Conservation (phyloP, 1,140 invertebrate species). For the Lordiphosa clarofinis region DNA sequence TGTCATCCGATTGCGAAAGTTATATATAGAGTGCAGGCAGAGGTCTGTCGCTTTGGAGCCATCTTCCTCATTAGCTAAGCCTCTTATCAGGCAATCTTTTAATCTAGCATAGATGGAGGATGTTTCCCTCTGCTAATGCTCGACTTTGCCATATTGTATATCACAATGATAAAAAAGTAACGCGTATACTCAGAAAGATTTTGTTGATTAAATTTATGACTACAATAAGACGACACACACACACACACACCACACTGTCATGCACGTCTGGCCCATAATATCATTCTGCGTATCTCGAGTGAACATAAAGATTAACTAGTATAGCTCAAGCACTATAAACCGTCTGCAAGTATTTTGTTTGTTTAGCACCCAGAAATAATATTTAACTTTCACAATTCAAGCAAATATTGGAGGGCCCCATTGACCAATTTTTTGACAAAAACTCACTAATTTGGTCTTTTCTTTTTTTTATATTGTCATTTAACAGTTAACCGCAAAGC, state of each 20-base stretch:
- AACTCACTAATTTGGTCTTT: constrained; percentile 47
- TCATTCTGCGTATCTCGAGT: constrained; percentile 27
- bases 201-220: constrained; percentile 74
- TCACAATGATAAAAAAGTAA: constrained; percentile 32
- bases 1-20: constrained; percentile 9
- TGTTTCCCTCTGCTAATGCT: constrained; percentile 6
- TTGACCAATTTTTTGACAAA: constrained; percentile 21
- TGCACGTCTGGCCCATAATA: constrained; percentile 31
- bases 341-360: constrained; percentile 30
- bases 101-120: constrained; percentile 24
- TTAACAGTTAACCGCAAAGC: constrained; percentile 24
- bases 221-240: constrained; percentile 36
- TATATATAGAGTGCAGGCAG: not conserved
- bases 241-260: not conserved
- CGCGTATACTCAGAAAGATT: constrained; percentile 22
- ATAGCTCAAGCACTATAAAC: constrained; percentile 11
- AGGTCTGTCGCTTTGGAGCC: not conserved
- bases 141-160: constrained; percentile 20
- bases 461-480: too few species aligned
- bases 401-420: constrained; percentile 22
- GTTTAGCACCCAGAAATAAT: constrained; percentile 13
- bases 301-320: constrained; percentile 36
- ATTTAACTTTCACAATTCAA: constrained; percentile 39
- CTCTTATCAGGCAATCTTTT: constrained; percentile 42
- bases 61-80: constrained; percentile 24